Percentiles rank a stretch among this genome's conserved stretches.
These are phyloP conservation scores for Triplophysa bombifrons DNA, from an alignment of 2,797 vertebrate species.

Conservation along the genomic window DNA sequence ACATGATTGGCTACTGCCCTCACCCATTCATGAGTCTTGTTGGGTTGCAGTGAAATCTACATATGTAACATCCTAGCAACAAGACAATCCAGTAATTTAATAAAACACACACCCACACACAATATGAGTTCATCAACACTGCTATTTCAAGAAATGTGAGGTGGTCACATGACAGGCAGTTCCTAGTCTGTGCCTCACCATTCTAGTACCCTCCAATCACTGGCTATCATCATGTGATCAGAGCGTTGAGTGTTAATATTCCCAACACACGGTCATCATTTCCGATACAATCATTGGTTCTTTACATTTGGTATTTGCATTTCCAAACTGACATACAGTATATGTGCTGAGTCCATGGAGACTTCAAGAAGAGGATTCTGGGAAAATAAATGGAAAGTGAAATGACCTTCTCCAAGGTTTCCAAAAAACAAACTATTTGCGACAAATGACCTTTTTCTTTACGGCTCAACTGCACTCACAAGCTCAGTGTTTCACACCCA, in stretches of 20 bases:
- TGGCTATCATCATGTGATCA: conserved; percentile 9
- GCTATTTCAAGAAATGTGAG: conserved; percentile 73
- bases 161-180: conserved; percentile 54
- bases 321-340: conserved; percentile 54
- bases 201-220: conserved; percentile 9
- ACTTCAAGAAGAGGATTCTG: not conserved
- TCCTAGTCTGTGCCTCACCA: conserved; percentile 39
- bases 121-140: conserved; percentile 78
- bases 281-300: conserved; percentile 73
- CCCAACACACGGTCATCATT: conserved; percentile 41
- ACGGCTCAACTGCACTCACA: not conserved
- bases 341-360: conserved; percentile 45
- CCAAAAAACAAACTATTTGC: conserved; percentile 1
- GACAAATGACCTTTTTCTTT: not conserved
- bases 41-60: conserved; percentile 71
- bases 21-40: conserved; percentile 76
- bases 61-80: conserved; percentile 75
- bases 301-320: conserved; percentile 63
- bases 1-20: conserved; percentile 75
- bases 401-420: not conserved
- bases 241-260: conserved; percentile 15
- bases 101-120: conserved; percentile 64
- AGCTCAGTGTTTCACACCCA: conserved; percentile 9
- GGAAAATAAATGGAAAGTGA: not conserved
- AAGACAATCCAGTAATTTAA: conserved; percentile 80